phyloP scores from a whole-genome alignment of 2,113 vertebrate genomes.

The Cranoglanis bouderius region DNA sequence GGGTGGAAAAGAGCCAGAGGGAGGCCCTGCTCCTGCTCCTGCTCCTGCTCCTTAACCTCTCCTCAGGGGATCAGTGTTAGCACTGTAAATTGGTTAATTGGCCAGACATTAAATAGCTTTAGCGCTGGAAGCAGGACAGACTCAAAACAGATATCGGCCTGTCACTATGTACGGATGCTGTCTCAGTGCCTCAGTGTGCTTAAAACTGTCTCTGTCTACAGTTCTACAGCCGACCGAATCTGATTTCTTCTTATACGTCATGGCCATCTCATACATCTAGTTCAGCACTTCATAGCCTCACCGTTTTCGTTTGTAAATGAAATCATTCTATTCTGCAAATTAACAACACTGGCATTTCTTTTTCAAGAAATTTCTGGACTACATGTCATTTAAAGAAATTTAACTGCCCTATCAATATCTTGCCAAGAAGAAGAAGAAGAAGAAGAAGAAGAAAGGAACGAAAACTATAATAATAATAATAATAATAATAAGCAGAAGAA shows the following conservation, averaged over 20 bases:
- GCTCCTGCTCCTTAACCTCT: slow-evolving; percentile 84
- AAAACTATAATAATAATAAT: neutral
- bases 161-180: neutral
- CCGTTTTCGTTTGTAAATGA: neutral
- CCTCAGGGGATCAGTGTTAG: slow-evolving; percentile 81
- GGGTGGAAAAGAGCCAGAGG: slow-evolving; percentile 68
- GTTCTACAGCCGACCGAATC: neutral
- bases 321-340: neutral
- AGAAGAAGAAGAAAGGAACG: neutral
- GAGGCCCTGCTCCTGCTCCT: slow-evolving; percentile 75
- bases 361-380: neutral
- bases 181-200: neutral
- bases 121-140: neutral
- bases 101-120: slow-evolving; percentile 38
- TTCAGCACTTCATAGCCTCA: neutral
- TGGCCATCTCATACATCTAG: neutral
- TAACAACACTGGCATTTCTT: neutral
- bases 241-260: neutral
- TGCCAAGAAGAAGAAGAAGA: neutral
- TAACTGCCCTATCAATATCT: neutral
- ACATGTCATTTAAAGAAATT: neutral
- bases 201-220: neutral
- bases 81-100: slow-evolving; percentile 75
- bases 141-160: neutral
- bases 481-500: neutral